A percentile compares a stretch with the other conserved stretches of the same genome.
phyloP scores from a whole-genome alignment of 2,888 invertebrate species.

The Rugalucina vietnamica region DNA sequence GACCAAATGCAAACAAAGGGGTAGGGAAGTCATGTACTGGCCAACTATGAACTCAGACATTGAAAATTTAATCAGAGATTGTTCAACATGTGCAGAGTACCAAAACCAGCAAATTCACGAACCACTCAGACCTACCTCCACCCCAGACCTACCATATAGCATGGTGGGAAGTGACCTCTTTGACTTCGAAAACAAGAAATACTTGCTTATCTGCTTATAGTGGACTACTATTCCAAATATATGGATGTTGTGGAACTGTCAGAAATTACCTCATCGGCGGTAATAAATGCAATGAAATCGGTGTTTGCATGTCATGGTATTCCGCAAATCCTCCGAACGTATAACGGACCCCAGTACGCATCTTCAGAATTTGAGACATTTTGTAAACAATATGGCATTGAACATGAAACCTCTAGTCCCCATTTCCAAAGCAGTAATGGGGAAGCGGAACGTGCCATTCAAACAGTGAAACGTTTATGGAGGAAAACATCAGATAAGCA shows the following conservation, averaged over 20 bases:
- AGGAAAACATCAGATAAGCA: conserved; percentile 54
- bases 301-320: conserved; percentile 52
- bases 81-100: conserved; percentile 49
- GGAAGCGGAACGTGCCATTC: conserved; percentile 68
- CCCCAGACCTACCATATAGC: conserved; percentile 55
- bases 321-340: conserved; percentile 39
- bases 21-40: conserved; percentile 56
- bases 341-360: conserved; percentile 58
- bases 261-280: conserved; percentile 31
- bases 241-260: conserved; percentile 50
- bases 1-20: conserved; percentile 52
- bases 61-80: conserved; percentile 42
- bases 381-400: conserved; percentile 45
- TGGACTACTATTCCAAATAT: conserved; percentile 62
- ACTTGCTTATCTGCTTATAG: conserved; percentile 54
- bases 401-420: conserved; percentile 62
- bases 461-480: conserved; percentile 62
- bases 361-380: conserved; percentile 46
- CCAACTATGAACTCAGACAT: conserved; percentile 56
- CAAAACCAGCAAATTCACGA: conserved; percentile 51
- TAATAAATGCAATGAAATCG: conserved; percentile 33
- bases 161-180: conserved; percentile 54
- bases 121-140: conserved; percentile 53
- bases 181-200: conserved; percentile 52
- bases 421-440: conserved; percentile 62